A percentile compares a stretch with the other conserved stretches of the same genome.
Conservation (phyloP, 2,888 invertebrate genomes). For the Himalopsyche kuldschensis region DNA sequence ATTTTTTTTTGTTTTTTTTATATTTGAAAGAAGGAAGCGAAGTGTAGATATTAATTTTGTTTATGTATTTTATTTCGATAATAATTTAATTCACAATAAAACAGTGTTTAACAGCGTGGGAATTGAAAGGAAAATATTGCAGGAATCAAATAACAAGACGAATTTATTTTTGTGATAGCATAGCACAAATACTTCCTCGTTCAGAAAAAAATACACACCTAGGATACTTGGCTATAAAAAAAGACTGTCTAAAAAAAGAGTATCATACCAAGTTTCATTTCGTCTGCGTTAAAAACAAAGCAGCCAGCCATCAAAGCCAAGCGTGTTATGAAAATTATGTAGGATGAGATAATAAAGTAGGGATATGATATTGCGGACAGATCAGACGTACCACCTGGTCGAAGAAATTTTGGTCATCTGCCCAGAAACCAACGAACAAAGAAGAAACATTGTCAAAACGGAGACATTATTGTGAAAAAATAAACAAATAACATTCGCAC, state of each 20-base stretch:
- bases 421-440: background rate
- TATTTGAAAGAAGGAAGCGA: no score
- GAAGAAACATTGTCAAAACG: background rate
- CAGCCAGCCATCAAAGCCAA: no score
- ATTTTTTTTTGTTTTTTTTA: no score
- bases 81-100: no score
- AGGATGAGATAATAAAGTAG: background rate
- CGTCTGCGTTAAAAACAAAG: no score
- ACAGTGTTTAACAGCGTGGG: no score
- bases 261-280: no score
- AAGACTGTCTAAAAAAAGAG: background rate
- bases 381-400: background rate
- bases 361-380: background rate
- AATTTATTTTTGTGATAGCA: background rate
- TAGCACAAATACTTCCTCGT: background rate
- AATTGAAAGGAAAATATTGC: no score
- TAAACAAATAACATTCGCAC: background rate
- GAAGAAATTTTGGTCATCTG: background rate
- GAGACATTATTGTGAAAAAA: background rate
- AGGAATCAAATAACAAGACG: no score
- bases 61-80: no score
- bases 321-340: no score
- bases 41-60: no score
- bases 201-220: background rate
- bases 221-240: background rate